Conservation (phyloP, 1,140 invertebrate species). For the Gyrodactylus bullatarudis region DNA sequence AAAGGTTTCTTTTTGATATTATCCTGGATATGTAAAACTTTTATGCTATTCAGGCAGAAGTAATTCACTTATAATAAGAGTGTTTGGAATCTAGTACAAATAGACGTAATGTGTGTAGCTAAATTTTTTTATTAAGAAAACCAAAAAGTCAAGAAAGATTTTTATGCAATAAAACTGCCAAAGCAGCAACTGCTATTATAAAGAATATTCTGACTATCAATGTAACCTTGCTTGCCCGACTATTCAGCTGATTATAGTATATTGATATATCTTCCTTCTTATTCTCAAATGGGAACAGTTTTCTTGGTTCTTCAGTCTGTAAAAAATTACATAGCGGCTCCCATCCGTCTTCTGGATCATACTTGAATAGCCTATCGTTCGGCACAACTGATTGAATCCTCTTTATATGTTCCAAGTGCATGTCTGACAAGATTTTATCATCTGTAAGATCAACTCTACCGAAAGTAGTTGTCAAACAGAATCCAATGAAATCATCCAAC, state of each 20-base stretch:
- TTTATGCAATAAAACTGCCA: background rate
- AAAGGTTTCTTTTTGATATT: too few relatives aligned
- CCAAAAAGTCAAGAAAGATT: too few relatives aligned
- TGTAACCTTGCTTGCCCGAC: background rate
- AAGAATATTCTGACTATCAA: background rate
- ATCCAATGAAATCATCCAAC: background rate
- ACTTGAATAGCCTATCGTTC: background rate
- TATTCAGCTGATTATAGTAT: background rate
- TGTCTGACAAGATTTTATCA: background rate
- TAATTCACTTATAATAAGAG: too few relatives aligned
- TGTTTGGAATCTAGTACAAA: too few relatives aligned
- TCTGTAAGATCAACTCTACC: background rate
- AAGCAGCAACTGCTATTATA: background rate
- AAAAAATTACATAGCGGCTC: constrained; percentile 1
- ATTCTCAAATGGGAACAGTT: background rate
- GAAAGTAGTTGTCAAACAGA: background rate
- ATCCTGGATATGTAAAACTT: too few relatives aligned
- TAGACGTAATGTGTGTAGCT: too few relatives aligned
- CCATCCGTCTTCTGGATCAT: background rate
- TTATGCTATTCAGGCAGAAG: too few relatives aligned
- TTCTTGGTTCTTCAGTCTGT: background rate
- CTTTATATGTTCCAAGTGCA: background rate
- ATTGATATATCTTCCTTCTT: background rate
- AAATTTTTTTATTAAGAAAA: too few relatives aligned
- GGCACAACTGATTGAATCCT: background rate